Conservation (phyloP, 2,113 vertebrate species). For the Pluvialis apricaria region DNA sequence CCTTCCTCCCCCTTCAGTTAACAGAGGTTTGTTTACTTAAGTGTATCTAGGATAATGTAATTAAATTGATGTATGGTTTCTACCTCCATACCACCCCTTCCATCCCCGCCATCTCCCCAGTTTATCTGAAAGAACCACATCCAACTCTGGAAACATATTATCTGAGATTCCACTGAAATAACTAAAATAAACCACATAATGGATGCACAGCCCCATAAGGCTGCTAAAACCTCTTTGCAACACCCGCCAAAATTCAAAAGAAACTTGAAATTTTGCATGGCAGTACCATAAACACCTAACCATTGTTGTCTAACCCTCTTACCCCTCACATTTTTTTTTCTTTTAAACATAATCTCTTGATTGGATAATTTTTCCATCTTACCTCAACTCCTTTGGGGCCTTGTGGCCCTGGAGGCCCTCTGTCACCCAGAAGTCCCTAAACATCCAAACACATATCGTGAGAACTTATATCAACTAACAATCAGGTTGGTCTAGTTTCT, state of each 20-base stretch:
- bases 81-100: not conserved
- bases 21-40: not conserved
- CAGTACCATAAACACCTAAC: not conserved
- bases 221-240: not conserved
- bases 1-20: not conserved
- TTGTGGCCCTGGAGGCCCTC: slow-evolving; percentile 84
- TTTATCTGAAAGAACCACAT: not conserved
- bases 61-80: not conserved
- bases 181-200: slow-evolving; percentile 13
- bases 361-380: slow-evolving; percentile 17
- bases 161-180: not conserved
- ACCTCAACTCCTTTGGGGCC: slow-evolving; percentile 93
- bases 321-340: not conserved
- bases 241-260: not conserved
- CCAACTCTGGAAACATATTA: not conserved
- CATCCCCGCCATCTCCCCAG: not conserved
- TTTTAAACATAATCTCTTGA: not conserved
- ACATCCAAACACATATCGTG: slow-evolving; percentile 24
- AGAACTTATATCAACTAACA: not conserved
- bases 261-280: not conserved
- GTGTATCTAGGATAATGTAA: not conserved
- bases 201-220: not conserved
- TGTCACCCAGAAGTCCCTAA: slow-evolving; percentile 87
- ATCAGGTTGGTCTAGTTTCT: not conserved
- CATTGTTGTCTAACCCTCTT: not conserved